Evolutionary conservation across 1,140 invertebrate genomes (phyloP).

Genomic region (Halictus rubicundus): DNA sequence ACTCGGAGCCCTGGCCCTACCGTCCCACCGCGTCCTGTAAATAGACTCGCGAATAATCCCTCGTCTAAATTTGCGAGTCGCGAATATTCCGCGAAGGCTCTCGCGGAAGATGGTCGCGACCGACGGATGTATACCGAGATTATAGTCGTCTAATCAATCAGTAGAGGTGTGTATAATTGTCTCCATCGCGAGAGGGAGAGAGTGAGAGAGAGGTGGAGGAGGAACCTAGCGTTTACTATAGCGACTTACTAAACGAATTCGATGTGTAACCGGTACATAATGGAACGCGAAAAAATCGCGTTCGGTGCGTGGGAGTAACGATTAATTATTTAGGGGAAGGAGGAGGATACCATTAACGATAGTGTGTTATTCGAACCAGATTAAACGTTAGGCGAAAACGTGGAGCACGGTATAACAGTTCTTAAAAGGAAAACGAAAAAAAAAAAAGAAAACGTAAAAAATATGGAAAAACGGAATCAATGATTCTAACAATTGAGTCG

Average conservation of each 20-base stretch:
- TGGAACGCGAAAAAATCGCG: conserved; percentile 30
- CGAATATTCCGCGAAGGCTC: background rate
- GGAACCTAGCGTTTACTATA: conserved; percentile 54
- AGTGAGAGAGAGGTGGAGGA: background rate
- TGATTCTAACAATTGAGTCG: conserved; percentile 6
- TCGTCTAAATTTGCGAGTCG: too few species aligned
- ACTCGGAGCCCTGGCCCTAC: too few species aligned
- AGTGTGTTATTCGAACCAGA: conserved; percentile 22
- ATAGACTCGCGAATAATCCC: conserved; percentile 21
- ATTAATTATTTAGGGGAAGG: conserved; percentile 40
- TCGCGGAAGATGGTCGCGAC: background rate
- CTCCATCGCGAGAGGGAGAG: conserved; percentile 9
- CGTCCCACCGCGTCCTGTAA: conserved; percentile 56
- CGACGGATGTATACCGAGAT: conserved; percentile 4
- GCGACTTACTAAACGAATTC: conserved; percentile 60
- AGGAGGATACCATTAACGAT: conserved; percentile 18
- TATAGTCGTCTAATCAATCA: conserved; percentile 36
- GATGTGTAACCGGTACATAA: conserved; percentile 74
- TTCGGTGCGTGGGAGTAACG: conserved; percentile 25
- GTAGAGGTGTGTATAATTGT: conserved; percentile 36
- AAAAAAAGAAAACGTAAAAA: conserved; percentile 46
- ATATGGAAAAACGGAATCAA: conserved; percentile 47
- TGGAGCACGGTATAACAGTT: conserved; percentile 78
- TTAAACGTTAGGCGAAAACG: conserved; percentile 31
- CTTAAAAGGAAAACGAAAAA: conserved; percentile 63